Base-by-base conservation (phyloP, 2,797 vertebrate genomes). In the Coluber constrictor region DNA sequence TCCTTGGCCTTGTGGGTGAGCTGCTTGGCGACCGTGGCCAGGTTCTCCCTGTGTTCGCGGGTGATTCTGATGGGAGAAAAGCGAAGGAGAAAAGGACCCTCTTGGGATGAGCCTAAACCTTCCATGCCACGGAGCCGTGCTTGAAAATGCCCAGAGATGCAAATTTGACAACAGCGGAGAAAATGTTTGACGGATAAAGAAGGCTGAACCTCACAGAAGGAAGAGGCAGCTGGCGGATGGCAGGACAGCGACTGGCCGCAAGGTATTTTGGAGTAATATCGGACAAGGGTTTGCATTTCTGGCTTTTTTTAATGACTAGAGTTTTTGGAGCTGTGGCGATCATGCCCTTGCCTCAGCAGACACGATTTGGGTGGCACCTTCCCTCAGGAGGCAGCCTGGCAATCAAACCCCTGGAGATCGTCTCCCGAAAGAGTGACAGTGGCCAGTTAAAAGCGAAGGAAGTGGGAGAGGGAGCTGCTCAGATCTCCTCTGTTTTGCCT, bases 1-100 rank as follows among this genome's bases (percentile, higher is more conserved):
- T 99, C 99, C 96, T 99, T 99, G 87, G 99, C 98, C 94, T 99
- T 99, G 97, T 99, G 99, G 96, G 98, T 97, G 25, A 98, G 96
- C 96, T 99, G 98, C 94, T 99, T 99, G 89, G 99, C 99, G 83
- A 99, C 94, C 95, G 98, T 99, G 92, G 95, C 95, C 57, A 99
- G 97, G 97, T 97, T 99, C 96, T 99, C 99, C 92, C 99, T 96
- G 97, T 99, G 98, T 92, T 99, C 99, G 0, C 99, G 98, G 0
- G 99, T 99, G 61, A 99, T 98, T 96, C 99, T 99, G 92, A 92
- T 4, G 86, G 94, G 43, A 15, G 5, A 54, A 18, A 59, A 47
- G 13, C 5, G 6, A 51, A 43, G 43, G 55, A 47, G 60, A 1
- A n/a, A 25, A 83, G 4, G 37, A 12, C 9, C 18, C 18, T 10